Base-by-base conservation (phyloP, 2,797 vertebrate genomes). In the Crypturellus tataupa region DNA sequence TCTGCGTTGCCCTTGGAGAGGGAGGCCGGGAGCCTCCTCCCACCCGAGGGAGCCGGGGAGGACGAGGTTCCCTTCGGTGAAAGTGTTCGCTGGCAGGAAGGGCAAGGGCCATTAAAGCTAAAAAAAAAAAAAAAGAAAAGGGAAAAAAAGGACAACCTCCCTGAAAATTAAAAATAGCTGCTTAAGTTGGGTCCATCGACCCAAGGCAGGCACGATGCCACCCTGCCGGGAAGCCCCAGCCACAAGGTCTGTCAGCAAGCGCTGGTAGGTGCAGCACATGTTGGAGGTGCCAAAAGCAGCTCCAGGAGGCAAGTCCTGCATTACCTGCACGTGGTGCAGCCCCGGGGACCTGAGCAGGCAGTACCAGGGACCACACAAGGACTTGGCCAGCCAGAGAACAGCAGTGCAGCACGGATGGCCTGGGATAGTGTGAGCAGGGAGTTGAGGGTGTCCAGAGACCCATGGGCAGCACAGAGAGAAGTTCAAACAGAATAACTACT, bases 111-210 rank as follows among this genome's bases (percentile, higher is more conserved):
- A 8, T 2, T 11, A 39, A 1, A 46, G 40, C 53, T n/a, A 10
- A 21, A 35, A 37, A 29, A 37, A 69, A 49, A 35, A 20, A 12
- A 33, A 91, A 78, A 16, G 24, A 27, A 27, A 68, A 68, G 27
- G 12, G 31, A 91, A 29, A 37, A 63, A 15, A 39, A 92, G 23
- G 23, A 80, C 82, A 58, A 33, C 46, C 11, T 20, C 12, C 6
- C 79, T 58, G 46, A n/a, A 76, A 92, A 55, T 49, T 44, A 93
- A 93, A 93, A 95, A 79, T 55, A 82, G 71, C 49, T 80, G 21
- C 47, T 70, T 60, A 64, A 60, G 47, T 87, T 82, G 89, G 87
- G 89, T 60, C 25, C 21, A 76, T 90, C 7, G 64, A 88, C 49
- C 29, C 1, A 49, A 18, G 1, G 0, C 12, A 13, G 60, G 79